Base-by-base conservation (phyloP, 2,888 invertebrate genomes). In the Brachyptera putata region DNA sequence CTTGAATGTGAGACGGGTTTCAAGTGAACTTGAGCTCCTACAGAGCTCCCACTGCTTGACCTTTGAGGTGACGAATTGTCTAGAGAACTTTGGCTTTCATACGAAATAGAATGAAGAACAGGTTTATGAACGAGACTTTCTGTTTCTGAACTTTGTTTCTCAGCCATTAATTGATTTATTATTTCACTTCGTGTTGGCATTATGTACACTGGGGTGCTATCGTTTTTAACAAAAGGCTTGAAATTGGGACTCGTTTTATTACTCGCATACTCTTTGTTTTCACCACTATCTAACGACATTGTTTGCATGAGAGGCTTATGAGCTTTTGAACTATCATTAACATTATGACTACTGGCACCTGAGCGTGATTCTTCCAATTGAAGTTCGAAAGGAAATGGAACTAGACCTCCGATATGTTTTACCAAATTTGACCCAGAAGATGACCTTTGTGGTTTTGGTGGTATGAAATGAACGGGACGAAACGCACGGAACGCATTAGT, bases 391-490 rank as follows among this genome's bases (percentile, higher is more conserved):
- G 58, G 58, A 36, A 58, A 58, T 18, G 58, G 58, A 30, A 58
- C 58, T 3, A 50, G 49, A 9, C 34, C 34, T 3, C 11, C 18
- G n/a, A 39, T 4, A 65, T 77, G 77, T 67, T 72, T 75, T 14
- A 75, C 73, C 0, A 69, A 67, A 59, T 64, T 66, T 66, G 61
- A 64, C 50, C 57, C 67, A 56, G 66, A 37, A 4, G 59, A 56
- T 30, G 58, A 55, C 14, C 55, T 37, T 18, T 39, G 41, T n/a
- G 46, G 43, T 9, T 18, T 48, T 25, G 36, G 48, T 5, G 64
- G 64, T 18, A 53, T 34, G 48, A 64, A 64, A 34, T 57, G 58
- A 16, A 64, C 61, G 25, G 64, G 63, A 3, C 61, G 63, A 30
- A 60, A 64, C 7, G 63, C 64, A 26, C 41, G 56, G 36, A 59